These are phyloP conservation scores for Scaptomyza tumidula DNA, from an alignment of 2,888 invertebrate species.

Conservation along the genomic window DNA sequence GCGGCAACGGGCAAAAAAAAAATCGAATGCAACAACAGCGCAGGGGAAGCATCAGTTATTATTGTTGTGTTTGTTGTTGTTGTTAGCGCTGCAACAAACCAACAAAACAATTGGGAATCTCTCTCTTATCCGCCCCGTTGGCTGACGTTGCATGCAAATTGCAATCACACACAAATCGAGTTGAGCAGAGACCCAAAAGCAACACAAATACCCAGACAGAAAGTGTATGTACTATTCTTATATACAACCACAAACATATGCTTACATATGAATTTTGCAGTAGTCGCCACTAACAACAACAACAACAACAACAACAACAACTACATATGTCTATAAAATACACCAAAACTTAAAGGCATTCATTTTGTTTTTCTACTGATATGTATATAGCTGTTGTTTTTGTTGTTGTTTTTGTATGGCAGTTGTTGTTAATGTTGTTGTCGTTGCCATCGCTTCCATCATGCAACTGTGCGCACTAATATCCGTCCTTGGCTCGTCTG, in stretches of 20 bases:
- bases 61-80: background rate
- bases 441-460: constrained; percentile 62
- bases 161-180: constrained; percentile 65
- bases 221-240: background rate
- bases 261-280: constrained; percentile 5
- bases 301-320: constrained; percentile 26
- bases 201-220: constrained; percentile 7
- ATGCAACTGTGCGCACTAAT: constrained; percentile 82
- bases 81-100: constrained; percentile 14
- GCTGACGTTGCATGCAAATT: constrained; percentile 67
- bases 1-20: constrained; percentile 41
- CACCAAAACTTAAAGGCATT: constrained; percentile 64
- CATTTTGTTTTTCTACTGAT: constrained; percentile 72
- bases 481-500: constrained; percentile 85
- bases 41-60: constrained; percentile 20
- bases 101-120: constrained; percentile 35
- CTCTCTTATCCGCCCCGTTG: constrained; percentile 71
- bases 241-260: constrained; percentile 10
- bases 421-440: constrained; percentile 18
- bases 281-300: constrained; percentile 23
- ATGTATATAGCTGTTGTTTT: constrained; percentile 11
- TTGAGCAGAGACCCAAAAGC: constrained; percentile 54
- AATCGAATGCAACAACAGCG: constrained; percentile 42
- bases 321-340: constrained; percentile 45
- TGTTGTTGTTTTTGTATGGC: constrained; percentile 19